Conservation (phyloP, 2,113 vertebrate genomes). For the Merops nubicus region DNA sequence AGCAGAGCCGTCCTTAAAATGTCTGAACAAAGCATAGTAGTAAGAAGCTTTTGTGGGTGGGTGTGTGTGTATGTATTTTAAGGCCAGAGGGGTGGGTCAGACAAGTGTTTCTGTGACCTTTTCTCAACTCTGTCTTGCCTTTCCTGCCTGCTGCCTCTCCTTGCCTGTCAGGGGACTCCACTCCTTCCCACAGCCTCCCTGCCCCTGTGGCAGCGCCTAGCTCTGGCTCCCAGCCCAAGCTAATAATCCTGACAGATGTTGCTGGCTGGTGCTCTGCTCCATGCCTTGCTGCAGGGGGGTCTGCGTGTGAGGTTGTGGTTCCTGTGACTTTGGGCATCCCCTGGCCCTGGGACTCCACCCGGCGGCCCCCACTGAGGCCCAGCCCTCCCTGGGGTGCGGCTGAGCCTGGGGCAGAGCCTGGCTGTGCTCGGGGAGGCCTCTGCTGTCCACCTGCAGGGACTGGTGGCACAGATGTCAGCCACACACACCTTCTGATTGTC, state of each 20-base stretch:
- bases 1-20: neutral
- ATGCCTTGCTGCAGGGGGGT: neutral
- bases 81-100: neutral
- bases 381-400: rapidly evolving
- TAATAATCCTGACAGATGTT: slow-evolving; percentile 41
- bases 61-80: neutral
- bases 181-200: slow-evolving; percentile 45
- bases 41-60: neutral
- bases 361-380: neutral
- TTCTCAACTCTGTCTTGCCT: slow-evolving; percentile 3
- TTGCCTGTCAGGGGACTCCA: slow-evolving; percentile 20
- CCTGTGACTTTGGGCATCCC: neutral
- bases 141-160: slow-evolving; percentile 3
- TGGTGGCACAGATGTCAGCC: neutral
- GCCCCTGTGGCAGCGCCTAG: slow-evolving; percentile 24
- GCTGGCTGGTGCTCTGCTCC: neutral
- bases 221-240: slow-evolving; percentile 37
- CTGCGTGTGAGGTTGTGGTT: neutral
- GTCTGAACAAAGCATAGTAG: neutral
- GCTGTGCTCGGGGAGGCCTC: neutral
- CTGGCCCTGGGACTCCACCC: neutral
- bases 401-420: neutral
- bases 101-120: slow-evolving; percentile 13
- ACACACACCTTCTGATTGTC: neutral
- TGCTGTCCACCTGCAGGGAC: neutral